These are phyloP conservation scores for Balearica regulorum DNA, from an alignment of 2,797 vertebrate species.

Conservation along the genomic window DNA sequence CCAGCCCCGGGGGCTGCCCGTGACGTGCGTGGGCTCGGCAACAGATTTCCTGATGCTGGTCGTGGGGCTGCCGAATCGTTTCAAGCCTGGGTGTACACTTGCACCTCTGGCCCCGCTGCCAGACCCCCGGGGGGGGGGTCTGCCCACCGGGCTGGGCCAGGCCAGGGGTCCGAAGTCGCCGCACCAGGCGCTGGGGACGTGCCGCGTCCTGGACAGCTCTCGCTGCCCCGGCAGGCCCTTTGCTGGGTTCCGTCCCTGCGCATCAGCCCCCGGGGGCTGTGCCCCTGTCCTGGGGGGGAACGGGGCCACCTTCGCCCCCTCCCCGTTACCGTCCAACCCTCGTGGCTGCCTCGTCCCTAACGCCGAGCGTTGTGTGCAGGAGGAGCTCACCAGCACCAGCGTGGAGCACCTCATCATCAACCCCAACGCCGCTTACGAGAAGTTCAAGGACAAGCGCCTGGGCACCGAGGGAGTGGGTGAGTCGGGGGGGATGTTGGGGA, in stretches of 20 bases:
- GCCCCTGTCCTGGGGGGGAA: not conserved
- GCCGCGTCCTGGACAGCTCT: not conserved
- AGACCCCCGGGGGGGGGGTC: not conserved
- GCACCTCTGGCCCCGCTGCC: not conserved
- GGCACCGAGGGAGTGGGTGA: constrained; percentile 88
- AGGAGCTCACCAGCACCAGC: constrained; percentile 95
- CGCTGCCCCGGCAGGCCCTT: not conserved
- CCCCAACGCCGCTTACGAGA: constrained; percentile 95
- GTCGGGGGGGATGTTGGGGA: not conserved
- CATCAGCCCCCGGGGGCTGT: not conserved
- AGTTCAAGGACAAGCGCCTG: constrained; percentile 95
- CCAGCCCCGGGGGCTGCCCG: not conserved
- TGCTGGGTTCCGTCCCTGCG: not conserved
- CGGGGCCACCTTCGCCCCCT: not conserved
- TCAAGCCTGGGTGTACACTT: not conserved
- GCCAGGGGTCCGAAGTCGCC: not conserved
- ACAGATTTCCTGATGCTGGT: not conserved
- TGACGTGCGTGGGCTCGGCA: not conserved
- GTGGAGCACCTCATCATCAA: constrained; percentile 98
- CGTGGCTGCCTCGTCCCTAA: not conserved
- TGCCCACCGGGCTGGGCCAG: not conserved
- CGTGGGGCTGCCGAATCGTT: not conserved
- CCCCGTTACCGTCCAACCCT: not conserved
- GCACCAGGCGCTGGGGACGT: not conserved
- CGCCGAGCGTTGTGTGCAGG: constrained; percentile 70